Conservation (phyloP, 1,140 invertebrate species). For the Pogonognathellus flavescens region DNA sequence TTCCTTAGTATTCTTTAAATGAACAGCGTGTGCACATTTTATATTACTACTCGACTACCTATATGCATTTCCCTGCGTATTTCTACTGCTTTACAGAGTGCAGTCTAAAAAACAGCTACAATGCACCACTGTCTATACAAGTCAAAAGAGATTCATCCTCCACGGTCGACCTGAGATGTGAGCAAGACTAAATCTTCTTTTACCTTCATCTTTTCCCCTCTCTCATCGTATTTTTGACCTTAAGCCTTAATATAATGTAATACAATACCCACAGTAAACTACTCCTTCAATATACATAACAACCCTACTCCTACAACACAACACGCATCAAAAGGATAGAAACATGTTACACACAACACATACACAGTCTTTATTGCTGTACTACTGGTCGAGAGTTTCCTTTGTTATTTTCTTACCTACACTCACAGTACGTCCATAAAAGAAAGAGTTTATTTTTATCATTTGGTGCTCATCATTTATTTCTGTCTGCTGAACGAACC, state of each 20-base stretch:
- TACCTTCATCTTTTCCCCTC: background rate
- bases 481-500: background rate
- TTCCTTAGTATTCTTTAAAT: background rate
- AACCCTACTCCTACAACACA: no score
- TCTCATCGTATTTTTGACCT: background rate
- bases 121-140: background rate
- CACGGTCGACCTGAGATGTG: slow-evolving; percentile 27
- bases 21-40: background rate
- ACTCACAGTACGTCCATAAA: background rate
- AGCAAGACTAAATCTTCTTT: slow-evolving; percentile 14
- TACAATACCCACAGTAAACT: background rate
- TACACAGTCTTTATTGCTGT: no score
- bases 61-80: no score
- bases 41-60: no score
- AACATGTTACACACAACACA: no score
- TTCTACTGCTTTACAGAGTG: no score
- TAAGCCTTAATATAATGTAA: background rate
- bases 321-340: no score
- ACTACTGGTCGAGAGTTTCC: background rate
- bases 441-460: slow-evolving; percentile 26
- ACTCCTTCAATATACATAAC: background rate
- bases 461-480: background rate
- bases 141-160: slow-evolving; percentile 5
- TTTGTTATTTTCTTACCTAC: background rate
- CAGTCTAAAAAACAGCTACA: no score